Conservation (phyloP, 2,113 vertebrate species). For the Trogon melanurus region DNA sequence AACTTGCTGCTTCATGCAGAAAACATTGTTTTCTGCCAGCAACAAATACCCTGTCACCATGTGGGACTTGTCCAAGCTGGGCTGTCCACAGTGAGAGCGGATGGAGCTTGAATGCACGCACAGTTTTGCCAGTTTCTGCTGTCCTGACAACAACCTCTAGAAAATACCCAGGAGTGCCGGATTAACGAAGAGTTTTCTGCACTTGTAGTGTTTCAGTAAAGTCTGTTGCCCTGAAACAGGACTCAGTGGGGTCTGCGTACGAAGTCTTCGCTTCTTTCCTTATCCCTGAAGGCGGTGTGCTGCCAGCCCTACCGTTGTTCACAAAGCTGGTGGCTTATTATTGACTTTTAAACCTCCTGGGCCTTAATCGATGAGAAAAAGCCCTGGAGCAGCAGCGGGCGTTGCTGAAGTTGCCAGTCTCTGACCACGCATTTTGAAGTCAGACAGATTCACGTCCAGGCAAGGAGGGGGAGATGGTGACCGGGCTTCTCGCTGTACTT, state of each 20-base stretch:
- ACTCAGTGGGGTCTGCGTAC: fast-evolving
- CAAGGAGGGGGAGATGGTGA: background rate
- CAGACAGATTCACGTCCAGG: fast-evolving
- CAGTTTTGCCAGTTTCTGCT: background rate
- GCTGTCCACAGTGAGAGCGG: background rate
- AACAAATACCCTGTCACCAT: fast-evolving
- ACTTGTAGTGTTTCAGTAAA: background rate
- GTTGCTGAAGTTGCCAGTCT: background rate
- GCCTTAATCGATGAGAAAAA: fast-evolving
- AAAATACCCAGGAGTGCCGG: background rate
- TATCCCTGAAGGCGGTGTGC: background rate
- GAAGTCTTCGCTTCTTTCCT: background rate
- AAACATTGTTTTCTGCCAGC: background rate
- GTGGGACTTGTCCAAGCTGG: background rate
- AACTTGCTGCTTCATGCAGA: fast-evolving
- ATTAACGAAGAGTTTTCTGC: background rate
- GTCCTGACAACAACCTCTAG: fast-evolving
- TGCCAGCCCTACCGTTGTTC: background rate
- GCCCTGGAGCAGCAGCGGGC: fast-evolving
- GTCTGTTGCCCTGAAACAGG: background rate
- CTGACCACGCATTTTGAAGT: fast-evolving
- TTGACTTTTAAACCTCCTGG: background rate
- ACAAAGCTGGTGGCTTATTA: fast-evolving
- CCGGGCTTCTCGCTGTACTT: background rate
- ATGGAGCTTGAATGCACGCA: background rate